Conservation (phyloP, 2,797 vertebrate species). For the Falco cherrug region DNA sequence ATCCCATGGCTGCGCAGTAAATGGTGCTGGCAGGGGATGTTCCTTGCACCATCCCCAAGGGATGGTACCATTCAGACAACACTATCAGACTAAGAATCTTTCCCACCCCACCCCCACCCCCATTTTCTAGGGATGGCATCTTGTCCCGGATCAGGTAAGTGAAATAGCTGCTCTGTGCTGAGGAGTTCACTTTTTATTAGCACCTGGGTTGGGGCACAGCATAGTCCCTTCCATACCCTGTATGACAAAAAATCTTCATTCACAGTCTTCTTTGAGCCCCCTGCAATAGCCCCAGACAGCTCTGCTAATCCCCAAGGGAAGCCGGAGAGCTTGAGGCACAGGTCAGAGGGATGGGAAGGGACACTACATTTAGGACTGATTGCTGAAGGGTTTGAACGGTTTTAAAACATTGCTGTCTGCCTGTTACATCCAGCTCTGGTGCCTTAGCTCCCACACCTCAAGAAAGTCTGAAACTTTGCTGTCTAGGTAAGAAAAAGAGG, state of each 20-base stretch:
- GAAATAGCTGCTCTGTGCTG: not conserved
- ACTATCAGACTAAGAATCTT: not conserved
- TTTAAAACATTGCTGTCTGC: not conserved
- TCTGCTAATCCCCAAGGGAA: not conserved
- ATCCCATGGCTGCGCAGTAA: not conserved
- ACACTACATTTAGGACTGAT: not conserved
- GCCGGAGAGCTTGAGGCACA: not conserved
- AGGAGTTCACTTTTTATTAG: too few species aligned
- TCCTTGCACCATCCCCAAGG: not conserved
- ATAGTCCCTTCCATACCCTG: not conserved
- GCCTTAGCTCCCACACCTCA: not conserved
- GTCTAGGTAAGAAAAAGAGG: not conserved
- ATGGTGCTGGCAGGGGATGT: not conserved
- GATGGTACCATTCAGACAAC: not conserved
- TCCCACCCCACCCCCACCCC: too few species aligned
- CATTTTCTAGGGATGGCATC: constrained; percentile 14
- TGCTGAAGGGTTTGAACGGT: not conserved
- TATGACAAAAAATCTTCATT: not conserved
- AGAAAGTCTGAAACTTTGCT: not conserved
- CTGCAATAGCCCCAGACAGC: not conserved
- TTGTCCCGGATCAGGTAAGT: constrained; percentile 36
- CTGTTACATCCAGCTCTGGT: not conserved
- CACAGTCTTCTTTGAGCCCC: not conserved
- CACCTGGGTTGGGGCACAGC: not conserved
- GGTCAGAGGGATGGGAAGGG: not conserved